These are phyloP conservation scores for Alca torda DNA, from an alignment of 2,797 vertebrate species.

Conservation along the genomic window DNA sequence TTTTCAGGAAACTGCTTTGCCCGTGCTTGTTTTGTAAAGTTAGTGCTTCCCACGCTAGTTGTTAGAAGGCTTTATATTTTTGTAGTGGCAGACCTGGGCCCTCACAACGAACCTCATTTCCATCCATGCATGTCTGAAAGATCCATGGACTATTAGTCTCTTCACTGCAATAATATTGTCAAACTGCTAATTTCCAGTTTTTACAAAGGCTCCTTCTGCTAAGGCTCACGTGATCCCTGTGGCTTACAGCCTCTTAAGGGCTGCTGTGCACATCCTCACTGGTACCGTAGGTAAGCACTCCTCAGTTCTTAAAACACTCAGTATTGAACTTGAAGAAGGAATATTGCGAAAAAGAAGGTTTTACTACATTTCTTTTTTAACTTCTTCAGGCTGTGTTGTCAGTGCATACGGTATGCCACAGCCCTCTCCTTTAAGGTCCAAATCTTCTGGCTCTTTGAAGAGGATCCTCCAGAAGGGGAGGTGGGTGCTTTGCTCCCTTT, in stretches of 20 bases:
- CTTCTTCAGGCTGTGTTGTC: background rate
- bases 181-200: background rate
- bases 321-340: background rate
- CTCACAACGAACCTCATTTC: background rate
- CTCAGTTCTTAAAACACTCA: background rate
- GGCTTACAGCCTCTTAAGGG: background rate
- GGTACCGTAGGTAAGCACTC: background rate
- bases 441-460: background rate
- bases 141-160: background rate
- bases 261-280: fast-evolving
- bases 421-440: background rate
- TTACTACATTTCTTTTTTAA: background rate
- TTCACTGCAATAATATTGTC: background rate
- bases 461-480: background rate
- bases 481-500: background rate
- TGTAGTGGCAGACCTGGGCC: background rate
- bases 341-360: background rate
- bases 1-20: background rate
- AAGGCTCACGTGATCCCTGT: fast-evolving
- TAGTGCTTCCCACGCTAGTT: fast-evolving
- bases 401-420: background rate
- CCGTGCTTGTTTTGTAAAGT: background rate
- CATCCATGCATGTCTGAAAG: background rate
- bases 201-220: background rate
- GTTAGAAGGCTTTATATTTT: background rate